These are phyloP conservation scores for Margaritifera margaritifera DNA, from an alignment of 2,888 invertebrate genomes.

Conservation along the genomic window DNA sequence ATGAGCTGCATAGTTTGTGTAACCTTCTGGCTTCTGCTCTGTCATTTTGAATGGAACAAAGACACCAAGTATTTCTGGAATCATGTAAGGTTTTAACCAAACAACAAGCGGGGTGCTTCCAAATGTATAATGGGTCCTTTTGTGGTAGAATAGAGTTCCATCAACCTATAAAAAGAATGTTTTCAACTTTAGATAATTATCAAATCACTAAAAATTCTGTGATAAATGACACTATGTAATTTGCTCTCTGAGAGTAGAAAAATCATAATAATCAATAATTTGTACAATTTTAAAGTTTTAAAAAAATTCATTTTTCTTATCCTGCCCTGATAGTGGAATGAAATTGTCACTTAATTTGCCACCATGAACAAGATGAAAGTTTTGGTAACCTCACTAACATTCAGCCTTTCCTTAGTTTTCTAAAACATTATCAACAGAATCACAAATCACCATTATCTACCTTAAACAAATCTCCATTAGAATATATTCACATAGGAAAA, in stretches of 20 bases:
- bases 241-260: background rate
- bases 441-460: too few relatives aligned
- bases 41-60: constrained; percentile 62
- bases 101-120: constrained; percentile 90
- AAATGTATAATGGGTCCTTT: constrained; percentile 83
- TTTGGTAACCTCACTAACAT: too few relatives aligned
- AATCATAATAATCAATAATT: too few relatives aligned
- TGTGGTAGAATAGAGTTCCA: constrained; percentile 94
- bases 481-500: too few relatives aligned
- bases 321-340: too few relatives aligned
- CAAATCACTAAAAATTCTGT: background rate
- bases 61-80: constrained; percentile 82
- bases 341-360: too few relatives aligned
- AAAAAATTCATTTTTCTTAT: too few relatives aligned
- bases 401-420: too few relatives aligned
- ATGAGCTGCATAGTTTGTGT: constrained; percentile 58
- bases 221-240: background rate
- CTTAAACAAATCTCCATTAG: too few relatives aligned
- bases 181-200: background rate
- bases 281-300: too few relatives aligned
- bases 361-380: too few relatives aligned
- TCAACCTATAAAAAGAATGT: constrained; percentile 77
- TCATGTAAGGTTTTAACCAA: constrained; percentile 93
- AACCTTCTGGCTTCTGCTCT: constrained; percentile 49
- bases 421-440: too few relatives aligned